Conservation (phyloP, 2,888 invertebrate genomes). For the Aleiodes testaceus region DNA sequence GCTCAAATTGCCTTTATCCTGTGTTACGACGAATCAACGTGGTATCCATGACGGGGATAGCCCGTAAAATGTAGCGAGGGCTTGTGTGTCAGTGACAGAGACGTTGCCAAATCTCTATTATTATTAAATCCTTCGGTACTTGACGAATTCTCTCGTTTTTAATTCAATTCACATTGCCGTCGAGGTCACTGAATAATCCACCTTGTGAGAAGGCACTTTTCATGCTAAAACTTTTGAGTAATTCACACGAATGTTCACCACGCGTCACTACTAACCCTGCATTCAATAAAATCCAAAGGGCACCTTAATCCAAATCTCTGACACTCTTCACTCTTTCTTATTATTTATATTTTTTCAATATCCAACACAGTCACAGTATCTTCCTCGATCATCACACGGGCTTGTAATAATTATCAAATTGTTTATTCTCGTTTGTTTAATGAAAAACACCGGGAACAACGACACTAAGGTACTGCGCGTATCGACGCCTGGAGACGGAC, state of each 20-base stretch:
- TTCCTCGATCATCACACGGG: background rate
- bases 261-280: too few species aligned
- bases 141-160: too few species aligned
- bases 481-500: constrained; percentile 65
- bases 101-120: constrained; percentile 57
- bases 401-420: background rate
- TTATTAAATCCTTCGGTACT: background rate
- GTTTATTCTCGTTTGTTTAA: constrained; percentile 6
- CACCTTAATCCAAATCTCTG: too few species aligned
- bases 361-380: constrained; percentile 20
- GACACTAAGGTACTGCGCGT: constrained; percentile 46
- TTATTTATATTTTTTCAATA: background rate
- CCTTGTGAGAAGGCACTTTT: background rate
- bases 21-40: constrained; percentile 61
- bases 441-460: constrained; percentile 23
- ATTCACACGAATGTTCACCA: background rate
- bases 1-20: constrained; percentile 65
- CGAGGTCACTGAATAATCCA: background rate
- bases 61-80: constrained; percentile 43
- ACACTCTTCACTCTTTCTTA: background rate
- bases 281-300: too few species aligned
- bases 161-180: constrained; percentile 31
- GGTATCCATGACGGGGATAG: constrained; percentile 60
- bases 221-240: too few species aligned
- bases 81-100: constrained; percentile 34